Evolutionary conservation across 2,888 invertebrate species (phyloP).

Genomic region (Slavum lentiscoides): DNA sequence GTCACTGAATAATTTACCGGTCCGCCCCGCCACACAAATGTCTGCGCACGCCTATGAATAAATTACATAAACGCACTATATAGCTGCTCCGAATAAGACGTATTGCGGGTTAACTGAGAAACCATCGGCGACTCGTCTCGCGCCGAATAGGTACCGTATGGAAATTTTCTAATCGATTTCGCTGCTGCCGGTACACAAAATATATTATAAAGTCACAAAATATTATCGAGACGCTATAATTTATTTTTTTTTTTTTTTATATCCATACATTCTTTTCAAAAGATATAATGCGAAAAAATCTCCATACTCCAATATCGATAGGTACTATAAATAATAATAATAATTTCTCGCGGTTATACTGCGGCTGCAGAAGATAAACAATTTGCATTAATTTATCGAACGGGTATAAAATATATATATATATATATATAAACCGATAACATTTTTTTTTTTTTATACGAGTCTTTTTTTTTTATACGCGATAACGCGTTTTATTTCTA

Average conservation of each 20-base stretch:
- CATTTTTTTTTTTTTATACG: not conserved
- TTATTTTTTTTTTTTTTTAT: not conserved
- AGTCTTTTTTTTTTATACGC: constrained; percentile 32
- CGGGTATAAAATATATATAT: not conserved
- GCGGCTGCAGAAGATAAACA: constrained; percentile 16
- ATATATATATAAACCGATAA: constrained; percentile 2
- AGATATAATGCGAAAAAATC: not conserved
- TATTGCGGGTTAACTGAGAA: no score
- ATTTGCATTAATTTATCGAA: constrained; percentile 46
- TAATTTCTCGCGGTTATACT: constrained; percentile 4
- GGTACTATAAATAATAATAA: not conserved
- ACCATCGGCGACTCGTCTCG: no score
- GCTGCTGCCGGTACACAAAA: not conserved
- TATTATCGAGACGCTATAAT: not conserved
- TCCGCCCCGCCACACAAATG: no score
- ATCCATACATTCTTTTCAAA: not conserved
- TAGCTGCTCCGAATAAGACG: no score
- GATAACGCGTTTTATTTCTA: constrained; percentile 39
- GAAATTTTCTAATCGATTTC: no score
- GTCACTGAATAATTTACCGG: no score
- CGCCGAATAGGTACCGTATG: no score
- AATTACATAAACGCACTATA: no score
- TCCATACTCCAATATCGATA: not conserved
- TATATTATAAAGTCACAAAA: constrained; percentile 25
- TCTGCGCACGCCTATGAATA: no score